Base-by-base conservation (phyloP, 2,888 invertebrate species). In the Drosophila testacea region DNA sequence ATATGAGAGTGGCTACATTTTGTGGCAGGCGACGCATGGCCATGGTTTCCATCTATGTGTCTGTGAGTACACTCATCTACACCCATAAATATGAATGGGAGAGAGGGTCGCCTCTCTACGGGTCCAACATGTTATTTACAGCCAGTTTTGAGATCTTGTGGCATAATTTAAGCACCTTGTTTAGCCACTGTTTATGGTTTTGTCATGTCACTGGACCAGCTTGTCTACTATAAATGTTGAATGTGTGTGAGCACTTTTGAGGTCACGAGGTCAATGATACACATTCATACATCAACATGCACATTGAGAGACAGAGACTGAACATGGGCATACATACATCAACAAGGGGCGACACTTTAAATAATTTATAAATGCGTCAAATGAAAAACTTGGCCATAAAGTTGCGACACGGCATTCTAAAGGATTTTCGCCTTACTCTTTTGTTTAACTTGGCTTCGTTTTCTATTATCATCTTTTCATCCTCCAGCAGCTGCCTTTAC, bases 181-280 rank as follows among this genome's bases (percentile, higher is more conserved):
- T 89, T 89, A 88, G 88, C 90, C 90, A 89, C 85, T 84, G 83
- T 89, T 89, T 84, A 84, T 84, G 84, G 88, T 85, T 86, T 72
- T 77, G 86, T 82, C 89, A 74, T 85, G 88, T 89, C 88, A 89
- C 72, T 80, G 87, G 83, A 61, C 73, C 68, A 75, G 77, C 77
- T 80, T 60, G 77, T 71, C 77, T 77, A 70, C 80, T 60, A 76
- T 76, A 65, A 79, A 76, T 77, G 77, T 63, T 80, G 71, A 44
- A 74, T 76, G 54, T 54, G 55, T 70, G 61, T 52, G 77, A 54
- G 73, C 81, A 74, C 66, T 73, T 90, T 86, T 90, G 87, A 78
- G 85, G 85, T 89, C 85, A 86, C 60, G 87, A 69, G 85, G 85
- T 90, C 85, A 86, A 88, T 90, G 85, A 80, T 88, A 78, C 78